A percentile compares a stretch with the other conserved stretches of the same genome.
These are phyloP conservation scores for Apotomis betuletana DNA, from an alignment of 2,888 invertebrate species.

Conservation along the genomic window DNA sequence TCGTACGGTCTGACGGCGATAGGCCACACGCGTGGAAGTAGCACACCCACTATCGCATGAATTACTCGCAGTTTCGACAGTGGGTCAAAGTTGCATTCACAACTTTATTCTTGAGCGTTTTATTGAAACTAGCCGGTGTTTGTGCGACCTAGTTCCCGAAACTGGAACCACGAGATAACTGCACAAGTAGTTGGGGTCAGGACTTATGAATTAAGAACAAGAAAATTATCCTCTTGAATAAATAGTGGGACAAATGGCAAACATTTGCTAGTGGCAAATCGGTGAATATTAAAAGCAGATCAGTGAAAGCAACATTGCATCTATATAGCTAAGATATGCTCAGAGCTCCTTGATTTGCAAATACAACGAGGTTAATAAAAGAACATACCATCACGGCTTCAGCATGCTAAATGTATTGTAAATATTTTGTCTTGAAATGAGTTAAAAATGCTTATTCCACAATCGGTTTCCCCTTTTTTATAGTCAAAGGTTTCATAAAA, in stretches of 20 bases:
- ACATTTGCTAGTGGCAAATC: background rate
- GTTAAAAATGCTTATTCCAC: too few species aligned
- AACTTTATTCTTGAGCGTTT: conserved; percentile 27
- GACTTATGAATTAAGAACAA: conserved; percentile 23
- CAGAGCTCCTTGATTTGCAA: background rate
- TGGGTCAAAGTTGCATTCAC: conserved; percentile 31
- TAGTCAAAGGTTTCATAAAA: too few species aligned
- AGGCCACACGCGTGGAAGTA: background rate
- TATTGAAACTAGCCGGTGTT: conserved; percentile 10
- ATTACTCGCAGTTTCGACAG: conserved; percentile 22
- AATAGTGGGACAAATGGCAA: background rate
- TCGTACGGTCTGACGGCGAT: background rate
- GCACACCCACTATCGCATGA: conserved; percentile 21
- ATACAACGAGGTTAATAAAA: background rate
- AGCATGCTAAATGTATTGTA: background rate
- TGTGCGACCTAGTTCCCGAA: conserved; percentile 30
- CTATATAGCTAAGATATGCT: background rate
- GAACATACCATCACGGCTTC: background rate
- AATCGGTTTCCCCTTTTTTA: too few species aligned
- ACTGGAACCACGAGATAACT: conserved; percentile 30
- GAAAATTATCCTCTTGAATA: conserved; percentile 12
- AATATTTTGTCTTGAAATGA: background rate
- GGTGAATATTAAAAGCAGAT: conserved; percentile 3
- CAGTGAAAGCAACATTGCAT: background rate
- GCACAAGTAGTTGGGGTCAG: conserved; percentile 21